Conservation (phyloP, 2,113 vertebrate genomes). For the Halcyon senegalensis region DNA sequence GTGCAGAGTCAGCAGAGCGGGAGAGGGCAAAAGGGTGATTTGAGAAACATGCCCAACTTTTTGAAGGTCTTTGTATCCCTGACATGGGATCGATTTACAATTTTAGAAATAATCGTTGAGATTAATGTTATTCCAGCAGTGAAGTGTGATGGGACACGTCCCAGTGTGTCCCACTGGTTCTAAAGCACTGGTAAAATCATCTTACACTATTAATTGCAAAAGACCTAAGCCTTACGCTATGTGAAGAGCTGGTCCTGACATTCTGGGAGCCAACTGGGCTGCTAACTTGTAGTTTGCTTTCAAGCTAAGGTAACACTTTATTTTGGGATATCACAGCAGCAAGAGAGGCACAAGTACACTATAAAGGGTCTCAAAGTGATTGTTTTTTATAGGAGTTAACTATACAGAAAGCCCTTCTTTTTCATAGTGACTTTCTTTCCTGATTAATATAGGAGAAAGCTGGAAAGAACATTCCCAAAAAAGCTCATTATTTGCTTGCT, state of each 20-base stretch:
- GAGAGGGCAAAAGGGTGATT: conserved; percentile 24
- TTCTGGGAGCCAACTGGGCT: not conserved
- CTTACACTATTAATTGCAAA: not conserved
- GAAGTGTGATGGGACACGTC: not conserved
- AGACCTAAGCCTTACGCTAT: not conserved
- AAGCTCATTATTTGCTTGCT: not conserved
- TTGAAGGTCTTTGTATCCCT: conserved; percentile 35
- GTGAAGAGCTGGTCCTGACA: not conserved
- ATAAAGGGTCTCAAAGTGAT: not conserved
- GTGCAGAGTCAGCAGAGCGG: conserved; percentile 46
- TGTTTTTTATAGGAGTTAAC: not conserved
- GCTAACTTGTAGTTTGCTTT: not conserved
- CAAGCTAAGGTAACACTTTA: conserved; percentile 7
- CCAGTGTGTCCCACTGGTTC: not conserved
- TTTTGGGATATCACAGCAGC: not conserved
- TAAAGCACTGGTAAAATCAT: not conserved
- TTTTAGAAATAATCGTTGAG: not conserved
- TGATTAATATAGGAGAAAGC: conserved; percentile 22
- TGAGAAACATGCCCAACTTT: conserved; percentile 18
- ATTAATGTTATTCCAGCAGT: not conserved
- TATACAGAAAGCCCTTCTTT: not conserved
- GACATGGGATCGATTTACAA: not conserved
- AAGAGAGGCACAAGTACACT: not conserved
- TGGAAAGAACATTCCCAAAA: conserved; percentile 13
- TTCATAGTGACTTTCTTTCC: not conserved